Base-by-base conservation (phyloP, 2,888 invertebrate species). In the Pseudoips prasinana region DNA sequence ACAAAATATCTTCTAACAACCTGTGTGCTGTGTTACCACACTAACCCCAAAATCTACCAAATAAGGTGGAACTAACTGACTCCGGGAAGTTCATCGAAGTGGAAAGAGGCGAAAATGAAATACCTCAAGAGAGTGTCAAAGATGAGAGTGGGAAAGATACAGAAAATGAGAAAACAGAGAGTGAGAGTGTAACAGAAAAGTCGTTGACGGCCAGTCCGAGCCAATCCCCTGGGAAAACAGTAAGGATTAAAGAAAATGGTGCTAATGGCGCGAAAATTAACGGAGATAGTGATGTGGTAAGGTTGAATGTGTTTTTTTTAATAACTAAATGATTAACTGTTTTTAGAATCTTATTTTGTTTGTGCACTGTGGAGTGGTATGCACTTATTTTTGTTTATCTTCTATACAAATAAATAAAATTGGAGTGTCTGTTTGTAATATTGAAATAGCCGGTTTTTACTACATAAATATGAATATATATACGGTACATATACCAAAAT, bases 81-180 rank as follows among this genome's bases (percentile, higher is more conserved):
- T 80, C 85, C 46, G 89, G 89, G 8, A 88, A 87, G 64, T 90
- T 90, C 80, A 84, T 90, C 68, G 89, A 89, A 73, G 80, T 89
- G 29, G 89, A 90, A 48, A 70, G 78, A 11, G 56, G 38, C 1
- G 76, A 79, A 1, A 58, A 57, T 8, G 51, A 48, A 14, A 37
- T 41, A 38, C 50, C 51, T 46, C 50, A 53, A 50, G 49, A 58
- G 41, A 56, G 42, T 44, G 50, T 57, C 44, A 34, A 43, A 22
- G 55, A 43, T 52, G 60, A 45, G 46, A 57, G 38, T 55, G 42
- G 50, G 36, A 54, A 29, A 33, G 50, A 26, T 33, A 59, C 7
- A 7, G 20, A 20, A n/a, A 20, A n/a, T 30, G 27, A 53, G 18
- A 45, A 58, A 47, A 7, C 46, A 35, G 61, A 45, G 47, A 57